These are phyloP conservation scores for Heliothis subflexa DNA, from an alignment of 1,140 invertebrate species.

Conservation along the genomic window DNA sequence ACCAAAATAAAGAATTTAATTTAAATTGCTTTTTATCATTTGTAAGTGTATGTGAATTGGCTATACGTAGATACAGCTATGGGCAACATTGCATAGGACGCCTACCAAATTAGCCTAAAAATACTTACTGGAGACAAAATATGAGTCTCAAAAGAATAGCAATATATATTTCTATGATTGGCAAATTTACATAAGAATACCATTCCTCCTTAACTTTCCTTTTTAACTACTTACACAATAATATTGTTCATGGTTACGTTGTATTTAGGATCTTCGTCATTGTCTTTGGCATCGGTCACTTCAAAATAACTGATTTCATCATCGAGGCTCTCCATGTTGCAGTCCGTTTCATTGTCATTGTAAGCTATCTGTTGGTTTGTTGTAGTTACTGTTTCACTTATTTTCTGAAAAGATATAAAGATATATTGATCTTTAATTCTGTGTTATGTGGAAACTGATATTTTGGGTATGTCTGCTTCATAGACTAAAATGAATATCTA, in stretches of 20 bases:
- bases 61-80: no score
- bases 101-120: no score
- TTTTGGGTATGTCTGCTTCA: no score
- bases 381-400: neutral
- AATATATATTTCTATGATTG: no score
- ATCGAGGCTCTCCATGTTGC: conserved; percentile 43
- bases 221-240: conserved; percentile 15
- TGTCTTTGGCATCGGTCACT: conserved; percentile 47
- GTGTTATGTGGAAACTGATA: no score
- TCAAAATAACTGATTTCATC: conserved; percentile 57
- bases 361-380: conserved; percentile 4
- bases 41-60: no score
- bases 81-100: no score
- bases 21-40: neutral
- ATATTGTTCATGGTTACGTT: conserved; percentile 5
- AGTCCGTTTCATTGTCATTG: conserved; percentile 28
- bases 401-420: conserved; percentile 23
- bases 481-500: no score
- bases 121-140: no score
- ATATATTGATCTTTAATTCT: neutral
- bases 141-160: no score
- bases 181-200: no score
- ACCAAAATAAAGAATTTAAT: neutral
- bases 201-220: no score
- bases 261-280: conserved; percentile 38